These are phyloP conservation scores for Phthorimaea operculella DNA, from an alignment of 1,140 invertebrate species.

Conservation along the genomic window DNA sequence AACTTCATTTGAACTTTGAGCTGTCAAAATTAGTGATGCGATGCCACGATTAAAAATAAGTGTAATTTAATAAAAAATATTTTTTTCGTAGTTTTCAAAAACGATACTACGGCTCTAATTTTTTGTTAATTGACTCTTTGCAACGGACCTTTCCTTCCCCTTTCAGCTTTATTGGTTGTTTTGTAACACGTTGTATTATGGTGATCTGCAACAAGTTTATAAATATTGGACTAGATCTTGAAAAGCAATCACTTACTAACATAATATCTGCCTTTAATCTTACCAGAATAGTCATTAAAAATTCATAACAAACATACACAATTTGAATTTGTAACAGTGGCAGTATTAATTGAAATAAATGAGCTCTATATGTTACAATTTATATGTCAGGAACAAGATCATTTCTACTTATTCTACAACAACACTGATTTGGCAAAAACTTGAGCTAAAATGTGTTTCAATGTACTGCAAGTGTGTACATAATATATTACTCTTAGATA, in stretches of 20 bases:
- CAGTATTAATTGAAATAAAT: not conserved
- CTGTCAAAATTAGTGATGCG: no score
- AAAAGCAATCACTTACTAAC: not conserved
- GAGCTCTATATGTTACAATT: constrained; percentile 3
- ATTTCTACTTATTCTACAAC: constrained; percentile 19
- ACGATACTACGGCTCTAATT: no score
- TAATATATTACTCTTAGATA: constrained; percentile 5
- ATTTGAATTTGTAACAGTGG: not conserved
- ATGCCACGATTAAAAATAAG: no score
- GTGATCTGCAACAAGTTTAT: constrained; percentile 8
- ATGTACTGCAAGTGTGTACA: constrained; percentile 15
- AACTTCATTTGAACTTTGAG: no score
- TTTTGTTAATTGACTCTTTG: no score
- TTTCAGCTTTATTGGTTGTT: no score
- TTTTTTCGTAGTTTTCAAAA: no score
- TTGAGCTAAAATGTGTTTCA: constrained; percentile 36
- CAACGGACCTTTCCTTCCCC: no score
- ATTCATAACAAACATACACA: no score
- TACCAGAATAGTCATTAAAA: no score
- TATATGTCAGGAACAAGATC: constrained; percentile 10
- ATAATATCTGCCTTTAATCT: not conserved
- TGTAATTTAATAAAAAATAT: no score
- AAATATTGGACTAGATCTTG: constrained; percentile 35
- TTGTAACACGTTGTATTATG: no score
- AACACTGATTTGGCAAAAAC: constrained; percentile 52